Conservation (phyloP, 2,113 vertebrate species). For the Takifugu bimaculatus region DNA sequence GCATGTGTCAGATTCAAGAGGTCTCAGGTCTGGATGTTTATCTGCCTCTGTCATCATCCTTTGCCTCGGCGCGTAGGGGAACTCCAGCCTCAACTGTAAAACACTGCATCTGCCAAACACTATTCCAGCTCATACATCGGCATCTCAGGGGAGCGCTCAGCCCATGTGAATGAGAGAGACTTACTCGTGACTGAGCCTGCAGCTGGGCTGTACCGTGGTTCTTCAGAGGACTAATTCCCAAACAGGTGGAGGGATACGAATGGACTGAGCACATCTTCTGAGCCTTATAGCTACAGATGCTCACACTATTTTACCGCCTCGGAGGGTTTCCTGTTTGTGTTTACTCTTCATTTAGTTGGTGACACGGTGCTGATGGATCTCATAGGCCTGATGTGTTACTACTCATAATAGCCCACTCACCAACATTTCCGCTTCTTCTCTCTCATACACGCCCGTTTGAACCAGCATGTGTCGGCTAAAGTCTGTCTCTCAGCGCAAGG, state of each 20-base stretch:
- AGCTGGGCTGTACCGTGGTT: constrained; percentile 35
- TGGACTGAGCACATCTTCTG: too few relatives aligned
- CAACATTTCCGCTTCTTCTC: too few relatives aligned
- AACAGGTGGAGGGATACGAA: not conserved
- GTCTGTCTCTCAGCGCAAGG: too few relatives aligned
- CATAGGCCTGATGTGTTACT: constrained; percentile 54
- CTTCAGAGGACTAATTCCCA: constrained; percentile 14
- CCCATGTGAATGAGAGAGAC: not conserved
- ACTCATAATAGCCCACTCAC: too few relatives aligned
- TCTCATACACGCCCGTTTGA: too few relatives aligned
- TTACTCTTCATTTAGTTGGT: too few relatives aligned
- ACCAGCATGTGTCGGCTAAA: constrained; percentile 1
- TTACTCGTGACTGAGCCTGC: constrained; percentile 13
- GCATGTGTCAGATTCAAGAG: not conserved
- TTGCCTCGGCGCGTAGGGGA: too few relatives aligned
- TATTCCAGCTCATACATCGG: constrained; percentile 22
- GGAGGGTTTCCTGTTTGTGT: not conserved
- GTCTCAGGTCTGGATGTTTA: constrained; percentile 26
- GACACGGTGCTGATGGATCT: not conserved
- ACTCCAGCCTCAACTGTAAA: too few relatives aligned
- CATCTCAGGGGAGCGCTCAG: constrained; percentile 7
- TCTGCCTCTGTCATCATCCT: constrained; percentile 17
- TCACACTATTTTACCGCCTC: not conserved
- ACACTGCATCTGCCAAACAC: constrained; percentile 16
- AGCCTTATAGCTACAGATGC: not conserved